Conservation (phyloP, 23 tunicate genomes). For the Styela plicata region DNA sequence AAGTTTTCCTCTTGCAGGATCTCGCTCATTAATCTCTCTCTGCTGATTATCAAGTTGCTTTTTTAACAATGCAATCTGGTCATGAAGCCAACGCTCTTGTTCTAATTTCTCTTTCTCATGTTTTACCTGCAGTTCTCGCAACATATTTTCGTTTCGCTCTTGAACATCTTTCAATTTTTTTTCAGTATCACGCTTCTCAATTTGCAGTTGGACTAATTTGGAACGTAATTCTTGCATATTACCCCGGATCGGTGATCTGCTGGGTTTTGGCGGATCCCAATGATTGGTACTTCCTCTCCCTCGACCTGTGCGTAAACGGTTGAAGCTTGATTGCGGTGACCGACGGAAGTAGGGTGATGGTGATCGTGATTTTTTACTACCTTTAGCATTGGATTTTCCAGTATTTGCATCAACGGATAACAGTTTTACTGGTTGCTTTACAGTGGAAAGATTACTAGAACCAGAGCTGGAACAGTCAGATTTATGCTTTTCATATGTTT, state of each 20-base stretch:
- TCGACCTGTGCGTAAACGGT: slow-evolving; percentile 19
- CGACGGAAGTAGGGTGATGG: slow-evolving; percentile 32
- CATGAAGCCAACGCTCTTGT: slow-evolving; percentile 23
- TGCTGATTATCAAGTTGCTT: slow-evolving; percentile 68
- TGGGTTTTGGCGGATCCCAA: not conserved
- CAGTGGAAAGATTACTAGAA: not conserved
- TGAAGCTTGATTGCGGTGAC: slow-evolving; percentile 36
- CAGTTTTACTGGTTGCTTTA: not conserved
- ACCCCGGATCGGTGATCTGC: slow-evolving; percentile 11
- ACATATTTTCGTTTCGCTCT: slow-evolving; percentile 38
- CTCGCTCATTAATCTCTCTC: slow-evolving; percentile 40
- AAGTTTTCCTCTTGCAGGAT: not conserved
- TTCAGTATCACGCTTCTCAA: slow-evolving; percentile 51
- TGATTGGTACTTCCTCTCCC: slow-evolving; percentile 16
- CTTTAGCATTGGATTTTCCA: not conserved
- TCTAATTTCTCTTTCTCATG: slow-evolving; percentile 63
- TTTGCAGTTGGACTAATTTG: slow-evolving; percentile 25
- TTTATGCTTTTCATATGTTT: not conserved
- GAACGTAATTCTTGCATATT: not conserved
- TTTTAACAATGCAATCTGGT: slow-evolving; percentile 44
- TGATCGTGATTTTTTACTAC: not conserved
- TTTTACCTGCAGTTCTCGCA: slow-evolving; percentile 39
- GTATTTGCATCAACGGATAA: not conserved
- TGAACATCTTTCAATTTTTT: slow-evolving; percentile 37
- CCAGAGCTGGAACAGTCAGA: slow-evolving; percentile 1